Evolutionary conservation across 2,888 invertebrate species (phyloP).

Genomic region (Thysanoteuthis rhombus): DNA sequence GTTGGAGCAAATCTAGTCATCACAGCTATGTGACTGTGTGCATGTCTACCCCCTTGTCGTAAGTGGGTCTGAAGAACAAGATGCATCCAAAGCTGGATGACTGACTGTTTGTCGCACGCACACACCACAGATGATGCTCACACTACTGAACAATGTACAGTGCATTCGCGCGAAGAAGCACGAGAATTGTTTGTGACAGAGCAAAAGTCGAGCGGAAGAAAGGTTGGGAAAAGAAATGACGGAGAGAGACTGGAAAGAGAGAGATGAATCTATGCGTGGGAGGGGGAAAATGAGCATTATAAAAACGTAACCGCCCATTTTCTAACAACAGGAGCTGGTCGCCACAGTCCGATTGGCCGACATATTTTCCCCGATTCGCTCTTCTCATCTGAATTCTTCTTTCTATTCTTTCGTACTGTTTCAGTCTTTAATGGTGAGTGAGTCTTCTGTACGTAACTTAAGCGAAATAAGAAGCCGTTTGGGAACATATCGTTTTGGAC

Average conservation of each 20-base stretch:
- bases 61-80: slow-evolving; percentile 1
- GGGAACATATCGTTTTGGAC: not conserved
- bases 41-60: no score
- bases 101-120: not conserved
- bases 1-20: not conserved
- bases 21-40: not conserved
- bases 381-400: not conserved
- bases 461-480: not conserved
- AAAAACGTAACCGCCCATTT: not conserved
- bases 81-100: not conserved
- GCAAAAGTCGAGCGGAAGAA: not conserved
- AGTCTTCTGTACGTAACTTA: not conserved
- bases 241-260: not conserved
- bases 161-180: not conserved
- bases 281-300: not conserved
- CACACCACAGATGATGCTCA: not conserved
- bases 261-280: not conserved
- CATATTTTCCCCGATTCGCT: not conserved
- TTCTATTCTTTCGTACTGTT: not conserved
- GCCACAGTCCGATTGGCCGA: not conserved
- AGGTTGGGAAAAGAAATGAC: not conserved
- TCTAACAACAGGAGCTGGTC: not conserved
- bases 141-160: not conserved
- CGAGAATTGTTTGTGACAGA: not conserved
- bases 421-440: not conserved